Conservation (phyloP, 2,113 vertebrate species). For the Empidonax alnorum region DNA sequence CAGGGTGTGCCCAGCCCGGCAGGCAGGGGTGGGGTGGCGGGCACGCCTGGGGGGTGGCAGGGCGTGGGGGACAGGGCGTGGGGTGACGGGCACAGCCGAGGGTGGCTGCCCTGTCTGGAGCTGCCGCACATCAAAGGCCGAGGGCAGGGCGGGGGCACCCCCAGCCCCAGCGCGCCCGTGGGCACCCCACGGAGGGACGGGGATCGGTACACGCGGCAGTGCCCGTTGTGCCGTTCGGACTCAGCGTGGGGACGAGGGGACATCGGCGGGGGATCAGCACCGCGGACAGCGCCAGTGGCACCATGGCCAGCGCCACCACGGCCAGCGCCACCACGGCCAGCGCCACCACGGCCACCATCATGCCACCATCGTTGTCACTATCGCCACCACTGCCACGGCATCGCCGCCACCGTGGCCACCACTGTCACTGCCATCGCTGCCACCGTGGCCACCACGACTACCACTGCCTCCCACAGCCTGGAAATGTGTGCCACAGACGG, state of each 20-base stretch:
- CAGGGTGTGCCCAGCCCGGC: neutral
- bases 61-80: neutral
- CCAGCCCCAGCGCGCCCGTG: rapidly evolving
- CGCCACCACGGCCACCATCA: neutral
- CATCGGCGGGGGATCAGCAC: neutral
- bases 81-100: neutral
- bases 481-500: neutral
- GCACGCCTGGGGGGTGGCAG: neutral
- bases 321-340: neutral
- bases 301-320: no score
- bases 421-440: neutral
- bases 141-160: neutral
- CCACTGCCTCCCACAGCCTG: rapidly evolving
- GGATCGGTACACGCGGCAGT: rapidly evolving
- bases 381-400: rapidly evolving
- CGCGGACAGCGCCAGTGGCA: neutral
- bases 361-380: neutral
- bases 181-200: rapidly evolving
- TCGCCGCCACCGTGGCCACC: rapidly evolving
- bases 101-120: neutral
- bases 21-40: neutral
- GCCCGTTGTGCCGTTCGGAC: rapidly evolving
- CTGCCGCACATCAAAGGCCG: neutral
- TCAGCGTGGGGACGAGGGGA: no score
- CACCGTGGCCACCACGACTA: rapidly evolving